These are phyloP conservation scores for Acanthopleura granulata DNA, from an alignment of 2,888 invertebrate species.

Conservation along the genomic window DNA sequence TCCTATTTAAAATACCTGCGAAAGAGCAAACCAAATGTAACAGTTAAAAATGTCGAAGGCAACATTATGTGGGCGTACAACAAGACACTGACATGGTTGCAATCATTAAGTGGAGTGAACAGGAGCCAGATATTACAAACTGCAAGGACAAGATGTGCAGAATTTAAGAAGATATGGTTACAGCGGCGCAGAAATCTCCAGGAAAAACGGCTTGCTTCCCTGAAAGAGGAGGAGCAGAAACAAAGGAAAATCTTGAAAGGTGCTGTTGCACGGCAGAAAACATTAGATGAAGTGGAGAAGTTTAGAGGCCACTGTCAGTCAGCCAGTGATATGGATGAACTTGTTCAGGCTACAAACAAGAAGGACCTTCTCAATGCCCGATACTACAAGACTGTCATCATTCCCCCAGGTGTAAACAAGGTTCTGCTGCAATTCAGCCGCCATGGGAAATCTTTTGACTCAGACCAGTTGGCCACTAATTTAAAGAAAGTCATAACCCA, in stretches of 20 bases:
- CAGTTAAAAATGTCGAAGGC: not conserved
- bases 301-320: not conserved
- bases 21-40: constrained; percentile 1
- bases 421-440: not conserved
- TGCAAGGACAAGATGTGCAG: not conserved
- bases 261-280: not conserved
- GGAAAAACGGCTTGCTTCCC: not conserved
- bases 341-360: not conserved
- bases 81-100: not conserved
- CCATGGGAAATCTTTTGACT: not conserved
- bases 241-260: not conserved
- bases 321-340: not conserved
- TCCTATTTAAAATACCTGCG: constrained; percentile 1
- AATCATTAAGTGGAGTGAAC: not conserved
- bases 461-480: too few relatives aligned
- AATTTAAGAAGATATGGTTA: not conserved
- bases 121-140: too few relatives aligned
- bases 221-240: not conserved
- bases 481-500: too few relatives aligned
- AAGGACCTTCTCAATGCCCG: not conserved
- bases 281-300: not conserved
- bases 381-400: too few relatives aligned
- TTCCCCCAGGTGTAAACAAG: too few relatives aligned
- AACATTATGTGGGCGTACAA: too few relatives aligned
- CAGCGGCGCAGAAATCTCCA: not conserved